Base-by-base conservation (phyloP, 2,113 vertebrate species). In the Caranx melampygus region DNA sequence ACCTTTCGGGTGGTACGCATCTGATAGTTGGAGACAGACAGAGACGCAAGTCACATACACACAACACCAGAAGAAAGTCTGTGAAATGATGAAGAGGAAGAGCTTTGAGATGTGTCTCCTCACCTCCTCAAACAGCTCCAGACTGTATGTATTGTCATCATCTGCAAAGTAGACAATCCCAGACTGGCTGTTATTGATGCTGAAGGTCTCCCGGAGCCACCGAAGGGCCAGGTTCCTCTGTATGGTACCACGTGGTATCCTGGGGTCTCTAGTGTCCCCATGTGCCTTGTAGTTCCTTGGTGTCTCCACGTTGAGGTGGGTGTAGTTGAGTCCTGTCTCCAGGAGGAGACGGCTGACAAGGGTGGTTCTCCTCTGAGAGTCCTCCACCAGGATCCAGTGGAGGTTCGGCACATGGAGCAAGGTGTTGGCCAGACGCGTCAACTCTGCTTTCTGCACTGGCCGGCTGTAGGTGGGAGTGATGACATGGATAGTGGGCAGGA, bases 121-220 rank as follows among this genome's bases (percentile, higher is more conserved):
- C 90, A 99, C 97, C 96, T 99, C 98, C 78, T 99, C 97, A 91
- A 99, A 99, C 81, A 99, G 94, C 81, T 98, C 95, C 92, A 97
- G 91, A 90, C 97, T 98, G 88, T 99, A 99, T 1, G 97, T 97
- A 90, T 99, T 99, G 92, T 99, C 98, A 85, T 99, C 98, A 2
- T 99, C 98, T 0, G 97, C 98, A 91, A 99, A 99, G 85, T 99
- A 99, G 47, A 99, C 97, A 0, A 99, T 94, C 0, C 96, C 97
- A 5, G 90, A 82, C 82, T 95, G 95, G 2, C 93, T 94, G 14
- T 78, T 88, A 0, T 92, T 92, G 21, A 69, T 60, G 44, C 85
- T 92, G 69, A 95, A 93, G 64, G 91, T 96, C 84, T 96, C 91
- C 44, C 97, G 88, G 52, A 99, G 95, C 98, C 98, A 99, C 68